Percentiles rank a stretch among this genome's conserved stretches.
phyloP scores from a whole-genome alignment of 2,113 vertebrate genomes.

The Paradoxurus hermaphroditus region DNA sequence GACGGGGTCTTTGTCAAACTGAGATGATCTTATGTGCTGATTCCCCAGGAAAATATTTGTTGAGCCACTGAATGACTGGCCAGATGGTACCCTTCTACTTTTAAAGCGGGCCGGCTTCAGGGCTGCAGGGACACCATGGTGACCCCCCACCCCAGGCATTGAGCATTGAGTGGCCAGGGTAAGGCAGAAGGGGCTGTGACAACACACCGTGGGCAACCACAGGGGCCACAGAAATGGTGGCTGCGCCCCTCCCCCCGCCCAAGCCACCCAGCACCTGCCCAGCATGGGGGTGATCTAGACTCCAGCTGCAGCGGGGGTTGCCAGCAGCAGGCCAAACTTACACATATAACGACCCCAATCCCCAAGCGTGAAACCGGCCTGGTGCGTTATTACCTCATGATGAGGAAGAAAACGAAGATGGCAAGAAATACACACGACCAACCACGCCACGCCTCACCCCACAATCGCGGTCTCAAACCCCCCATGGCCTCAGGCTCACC shows the following conservation, averaged over 20 bases:
- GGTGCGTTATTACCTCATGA: constrained; percentile 10
- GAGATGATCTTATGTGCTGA: background rate
- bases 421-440: background rate
- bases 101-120: background rate
- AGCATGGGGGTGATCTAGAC: background rate
- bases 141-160: background rate
- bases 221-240: background rate
- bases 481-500: background rate
- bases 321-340: constrained; percentile 76
- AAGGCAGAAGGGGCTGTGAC: background rate
- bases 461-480: background rate
- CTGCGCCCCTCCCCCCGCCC: background rate
- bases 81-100: background rate
- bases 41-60: background rate
- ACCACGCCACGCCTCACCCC: background rate
- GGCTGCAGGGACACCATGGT: background rate
- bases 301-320: constrained; percentile 22
- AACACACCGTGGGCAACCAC: background rate
- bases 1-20: background rate
- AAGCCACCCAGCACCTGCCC: too few species aligned
- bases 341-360: constrained; percentile 75
- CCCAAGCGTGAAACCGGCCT: constrained; percentile 67
- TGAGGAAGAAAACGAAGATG: background rate
- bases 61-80: background rate
- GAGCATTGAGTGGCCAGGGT: background rate